Evolutionary conservation across 2,888 invertebrate species (phyloP).

Genomic region (Unio delphinus): DNA sequence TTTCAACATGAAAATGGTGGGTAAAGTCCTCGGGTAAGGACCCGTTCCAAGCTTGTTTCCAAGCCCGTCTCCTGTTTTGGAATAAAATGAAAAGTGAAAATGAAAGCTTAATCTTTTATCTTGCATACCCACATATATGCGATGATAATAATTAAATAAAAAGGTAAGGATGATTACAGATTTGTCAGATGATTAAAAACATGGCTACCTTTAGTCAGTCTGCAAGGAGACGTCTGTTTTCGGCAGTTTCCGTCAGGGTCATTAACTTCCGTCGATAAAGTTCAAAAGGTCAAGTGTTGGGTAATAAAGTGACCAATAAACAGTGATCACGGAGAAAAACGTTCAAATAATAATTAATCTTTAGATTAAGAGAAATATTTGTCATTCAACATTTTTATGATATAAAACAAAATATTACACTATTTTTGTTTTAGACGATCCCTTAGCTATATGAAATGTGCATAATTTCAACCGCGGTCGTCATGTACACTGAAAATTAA

Average conservation of each 20-base stretch:
- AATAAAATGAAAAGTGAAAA: slow-evolving; percentile 42
- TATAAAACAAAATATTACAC: too few relatives aligned
- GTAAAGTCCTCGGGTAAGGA: slow-evolving; percentile 61
- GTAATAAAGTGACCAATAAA: background rate
- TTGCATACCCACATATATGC: slow-evolving; percentile 31
- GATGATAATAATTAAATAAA: slow-evolving; percentile 11
- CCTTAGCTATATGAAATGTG: too few relatives aligned
- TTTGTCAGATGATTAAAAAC: slow-evolving; percentile 47
- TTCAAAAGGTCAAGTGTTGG: slow-evolving; percentile 36
- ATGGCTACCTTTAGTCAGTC: slow-evolving; percentile 64
- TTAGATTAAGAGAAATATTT: too few relatives aligned
- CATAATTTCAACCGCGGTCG: too few relatives aligned
- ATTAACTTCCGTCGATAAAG: slow-evolving; percentile 35
- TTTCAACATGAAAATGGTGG: slow-evolving; percentile 60
- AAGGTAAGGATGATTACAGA: slow-evolving; percentile 53
- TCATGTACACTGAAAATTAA: too few relatives aligned
- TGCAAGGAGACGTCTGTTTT: slow-evolving; percentile 64
- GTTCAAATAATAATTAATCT: too few relatives aligned
- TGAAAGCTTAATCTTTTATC: slow-evolving; percentile 19
- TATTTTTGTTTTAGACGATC: too few relatives aligned
- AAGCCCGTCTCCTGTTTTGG: slow-evolving; percentile 64
- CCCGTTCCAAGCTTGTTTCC: slow-evolving; percentile 63
- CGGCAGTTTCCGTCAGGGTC: slow-evolving; percentile 56
- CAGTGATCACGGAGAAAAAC: too few relatives aligned
- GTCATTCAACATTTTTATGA: too few relatives aligned